Percentiles rank a stretch among this genome's conserved stretches.
Evolutionary conservation across 2,888 invertebrate genomes (phyloP).

Genomic region (Oxycera nigricornis): DNA sequence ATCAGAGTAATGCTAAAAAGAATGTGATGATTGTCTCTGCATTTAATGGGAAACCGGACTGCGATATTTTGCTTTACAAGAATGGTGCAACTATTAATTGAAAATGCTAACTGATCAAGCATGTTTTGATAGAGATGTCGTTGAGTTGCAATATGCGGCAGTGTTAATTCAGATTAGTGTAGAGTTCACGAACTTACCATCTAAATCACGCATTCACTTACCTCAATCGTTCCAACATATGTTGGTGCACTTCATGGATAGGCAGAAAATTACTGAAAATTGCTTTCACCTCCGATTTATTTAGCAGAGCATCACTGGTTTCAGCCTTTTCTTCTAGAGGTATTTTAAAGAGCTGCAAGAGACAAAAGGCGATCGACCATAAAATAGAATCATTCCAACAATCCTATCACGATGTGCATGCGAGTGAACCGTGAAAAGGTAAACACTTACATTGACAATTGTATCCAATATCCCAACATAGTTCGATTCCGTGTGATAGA

Average conservation of each 20-base stretch:
- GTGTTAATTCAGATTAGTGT: too few relatives aligned
- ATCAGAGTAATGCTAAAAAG: too few relatives aligned
- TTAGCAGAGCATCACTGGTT: slow-evolving; percentile 77
- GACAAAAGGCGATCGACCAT: slow-evolving; percentile 35
- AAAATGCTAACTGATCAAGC: too few relatives aligned
- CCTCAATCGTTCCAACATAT: slow-evolving; percentile 69
- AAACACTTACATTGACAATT: slow-evolving; percentile 79
- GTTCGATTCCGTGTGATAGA: slow-evolving; percentile 96
- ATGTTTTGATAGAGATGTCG: too few relatives aligned
- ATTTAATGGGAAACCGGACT: too few relatives aligned
- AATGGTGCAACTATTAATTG: too few relatives aligned
- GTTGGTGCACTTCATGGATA: slow-evolving; percentile 91
- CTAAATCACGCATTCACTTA: too few relatives aligned
- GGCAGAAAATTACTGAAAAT: slow-evolving; percentile 96
- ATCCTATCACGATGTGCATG: neutral
- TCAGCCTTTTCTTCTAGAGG: slow-evolving; percentile 88
- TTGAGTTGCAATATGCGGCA: too few relatives aligned
- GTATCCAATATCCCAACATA: slow-evolving; percentile 95
- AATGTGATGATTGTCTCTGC: too few relatives aligned
- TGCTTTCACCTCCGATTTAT: slow-evolving; percentile 90
- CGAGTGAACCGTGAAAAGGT: neutral
- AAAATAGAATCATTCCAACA: neutral
- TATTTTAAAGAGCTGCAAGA: slow-evolving; percentile 85
- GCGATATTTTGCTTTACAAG: too few relatives aligned
- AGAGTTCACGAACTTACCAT: too few relatives aligned